Base-by-base conservation (phyloP, 2,888 invertebrate species). In the Tachina lurida region DNA sequence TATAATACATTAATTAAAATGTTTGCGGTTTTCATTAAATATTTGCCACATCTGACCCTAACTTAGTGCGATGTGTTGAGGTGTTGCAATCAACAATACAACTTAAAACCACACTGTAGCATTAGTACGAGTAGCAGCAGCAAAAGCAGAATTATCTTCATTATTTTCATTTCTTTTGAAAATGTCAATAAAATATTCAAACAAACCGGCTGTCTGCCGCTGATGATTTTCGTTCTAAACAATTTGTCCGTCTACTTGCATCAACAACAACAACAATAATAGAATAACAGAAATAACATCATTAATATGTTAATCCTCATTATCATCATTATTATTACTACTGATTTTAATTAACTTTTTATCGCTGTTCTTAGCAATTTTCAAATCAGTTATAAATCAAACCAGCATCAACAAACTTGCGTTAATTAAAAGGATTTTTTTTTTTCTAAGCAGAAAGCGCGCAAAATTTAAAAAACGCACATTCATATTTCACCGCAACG, bases 301-400 rank as follows among this genome's bases (percentile, higher is more conserved):
- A 76, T 60, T 31, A 65, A 58, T 47, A 76, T 67, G 47, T 22
- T 67, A 73, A 65, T 58, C 62, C 43, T 71, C 15, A 68, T 63
- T 2, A 62, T 54, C 58, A 47, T 74, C 45, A 49, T 68, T 39
- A 73, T 67, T 43, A 60, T 52, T 43, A 43, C 19, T 47, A 71
- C 65, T 65, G 15, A 67, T 74, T 79, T 71, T 73, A 73, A 78
- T 77, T 77, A 73, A 60, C 71, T 52, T 77, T 60, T 78, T 54
- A 47, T 58, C 60, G 62, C 17, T 73, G 47, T 68, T 84, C 54
- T 52, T 47, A 67, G 62, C 73, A 67, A 78, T 71, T 67, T 77
- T 52, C 10, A 67, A 67, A 41, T 84, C 78, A 84, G 77, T 84
- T 78, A 74, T 47, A 78, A 78, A 78, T 84, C 62, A 78, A 49